A percentile compares a stretch with the other conserved stretches of the same genome.
Evolutionary conservation across 2,113 vertebrate species (phyloP).

Genomic region (Cynoglossus semilaevis): DNA sequence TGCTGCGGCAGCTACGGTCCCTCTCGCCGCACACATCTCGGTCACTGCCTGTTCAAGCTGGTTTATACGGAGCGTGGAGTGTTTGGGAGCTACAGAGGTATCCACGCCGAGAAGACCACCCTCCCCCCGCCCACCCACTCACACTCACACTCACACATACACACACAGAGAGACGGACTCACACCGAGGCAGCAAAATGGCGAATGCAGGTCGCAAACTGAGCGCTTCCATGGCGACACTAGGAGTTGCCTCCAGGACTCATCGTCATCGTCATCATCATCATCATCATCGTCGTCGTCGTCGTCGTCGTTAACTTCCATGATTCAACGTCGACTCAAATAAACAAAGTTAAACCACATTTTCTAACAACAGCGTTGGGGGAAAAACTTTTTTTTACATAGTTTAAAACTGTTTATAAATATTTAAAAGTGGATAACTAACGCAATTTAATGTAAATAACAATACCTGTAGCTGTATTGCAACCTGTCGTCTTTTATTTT

Average conservation of each 20-base stretch:
- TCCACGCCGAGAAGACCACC: constrained; percentile 32
- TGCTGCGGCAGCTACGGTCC: constrained; percentile 15
- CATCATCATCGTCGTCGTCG: too few relatives aligned
- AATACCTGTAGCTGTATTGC: too few relatives aligned
- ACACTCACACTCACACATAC: neutral
- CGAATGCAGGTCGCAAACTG: constrained; percentile 76
- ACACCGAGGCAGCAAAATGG: constrained; percentile 76
- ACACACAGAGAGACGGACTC: constrained; percentile 21
- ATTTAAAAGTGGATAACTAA: too few relatives aligned
- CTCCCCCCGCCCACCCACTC: constrained; percentile 30
- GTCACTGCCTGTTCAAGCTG: constrained; percentile 4
- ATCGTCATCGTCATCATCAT: constrained; percentile 14
- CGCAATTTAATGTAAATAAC: too few relatives aligned
- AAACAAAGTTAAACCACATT: too few relatives aligned
- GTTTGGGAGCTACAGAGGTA: constrained; percentile 50
- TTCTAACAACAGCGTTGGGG: too few relatives aligned
- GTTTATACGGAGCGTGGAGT: constrained; percentile 27
- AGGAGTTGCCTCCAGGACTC: constrained; percentile 34
- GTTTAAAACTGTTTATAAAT: too few relatives aligned
- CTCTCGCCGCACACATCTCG: constrained; percentile 20
- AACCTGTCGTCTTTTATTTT: too few relatives aligned
- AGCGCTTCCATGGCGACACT: constrained; percentile 81
- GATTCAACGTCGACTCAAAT: too few relatives aligned
- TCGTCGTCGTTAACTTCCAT: too few relatives aligned
- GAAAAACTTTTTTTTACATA: too few relatives aligned